Percentiles rank a stretch among this genome's conserved stretches.
Evolutionary conservation across 1,140 invertebrate species (phyloP).

Genomic region (Formica selysi): DNA sequence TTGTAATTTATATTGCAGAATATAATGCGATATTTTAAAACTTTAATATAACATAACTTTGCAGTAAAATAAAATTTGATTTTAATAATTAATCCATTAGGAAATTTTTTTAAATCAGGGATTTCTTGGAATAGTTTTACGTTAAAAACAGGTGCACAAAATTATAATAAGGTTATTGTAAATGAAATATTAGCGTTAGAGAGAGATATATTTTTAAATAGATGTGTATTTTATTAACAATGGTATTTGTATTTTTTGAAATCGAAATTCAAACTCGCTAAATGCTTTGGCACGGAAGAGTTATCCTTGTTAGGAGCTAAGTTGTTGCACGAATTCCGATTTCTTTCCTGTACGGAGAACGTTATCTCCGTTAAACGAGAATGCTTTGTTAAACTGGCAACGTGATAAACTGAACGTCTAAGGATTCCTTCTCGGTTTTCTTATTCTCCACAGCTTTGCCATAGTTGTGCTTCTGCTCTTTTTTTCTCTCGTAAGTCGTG

Average conservation of each 20-base stretch:
- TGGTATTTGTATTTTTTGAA: not conserved
- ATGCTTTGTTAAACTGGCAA: conserved; percentile 69
- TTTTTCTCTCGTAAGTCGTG: conserved; percentile 27
- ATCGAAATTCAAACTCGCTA: conserved; percentile 23
- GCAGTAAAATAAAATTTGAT: not conserved
- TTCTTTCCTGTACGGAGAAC: conserved; percentile 40
- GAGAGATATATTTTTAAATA: not conserved
- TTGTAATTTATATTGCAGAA: not conserved
- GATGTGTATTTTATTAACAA: not conserved
- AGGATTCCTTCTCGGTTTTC: conserved; percentile 60
- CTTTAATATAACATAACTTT: not conserved
- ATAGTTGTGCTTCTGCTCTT: conserved; percentile 23
- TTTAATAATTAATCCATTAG: not conserved
- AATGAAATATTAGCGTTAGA: not conserved
- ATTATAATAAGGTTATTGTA: not conserved
- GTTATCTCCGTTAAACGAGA: conserved; percentile 60
- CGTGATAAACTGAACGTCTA: conserved; percentile 57
- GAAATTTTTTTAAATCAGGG: not conserved
- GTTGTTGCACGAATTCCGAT: conserved; percentile 63
- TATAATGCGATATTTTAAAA: conserved; percentile 10
- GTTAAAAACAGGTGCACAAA: not conserved
- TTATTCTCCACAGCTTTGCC: conserved; percentile 50
- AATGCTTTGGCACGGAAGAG: conserved; percentile 39
- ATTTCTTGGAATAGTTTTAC: not conserved
- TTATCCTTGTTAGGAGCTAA: conserved; percentile 59